phyloP scores from a whole-genome alignment of 2,797 vertebrate species.

The Sphenopsis melanotis region DNA sequence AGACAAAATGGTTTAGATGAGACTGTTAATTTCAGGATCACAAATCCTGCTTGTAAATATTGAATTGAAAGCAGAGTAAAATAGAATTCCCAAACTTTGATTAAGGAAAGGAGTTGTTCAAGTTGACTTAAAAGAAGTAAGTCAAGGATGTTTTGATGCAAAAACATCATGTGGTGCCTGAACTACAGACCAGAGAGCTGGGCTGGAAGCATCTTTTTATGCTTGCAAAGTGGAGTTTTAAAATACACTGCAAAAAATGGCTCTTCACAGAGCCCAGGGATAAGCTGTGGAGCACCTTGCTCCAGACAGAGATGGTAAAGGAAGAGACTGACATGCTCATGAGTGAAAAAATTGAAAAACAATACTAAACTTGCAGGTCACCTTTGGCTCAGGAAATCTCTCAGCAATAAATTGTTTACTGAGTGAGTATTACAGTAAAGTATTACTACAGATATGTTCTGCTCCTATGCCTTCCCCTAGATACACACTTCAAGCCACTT shows the following conservation, averaged over 20 bases:
- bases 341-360: neutral
- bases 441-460: neutral
- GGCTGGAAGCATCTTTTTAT: neutral
- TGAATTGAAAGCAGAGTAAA: neutral
- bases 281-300: neutral
- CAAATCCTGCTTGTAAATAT: slow-evolving; percentile 21
- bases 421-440: neutral
- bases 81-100: neutral
- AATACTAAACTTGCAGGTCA: neutral
- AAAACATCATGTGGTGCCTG: neutral
- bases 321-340: neutral
- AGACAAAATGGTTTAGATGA: slow-evolving; percentile 2
- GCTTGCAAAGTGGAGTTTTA: neutral
- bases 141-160: neutral
- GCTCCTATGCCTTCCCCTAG: neutral
- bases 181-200: neutral
- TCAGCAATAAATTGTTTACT: neutral
- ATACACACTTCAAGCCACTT: neutral
- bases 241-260: neutral
- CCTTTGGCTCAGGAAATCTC: neutral
- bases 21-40: slow-evolving; percentile 34
- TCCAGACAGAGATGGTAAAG: neutral
- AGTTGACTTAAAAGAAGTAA: neutral
- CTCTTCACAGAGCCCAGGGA: neutral
- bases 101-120: neutral